Base-by-base conservation (phyloP, 2,888 invertebrate species). In the Altica lythri region DNA sequence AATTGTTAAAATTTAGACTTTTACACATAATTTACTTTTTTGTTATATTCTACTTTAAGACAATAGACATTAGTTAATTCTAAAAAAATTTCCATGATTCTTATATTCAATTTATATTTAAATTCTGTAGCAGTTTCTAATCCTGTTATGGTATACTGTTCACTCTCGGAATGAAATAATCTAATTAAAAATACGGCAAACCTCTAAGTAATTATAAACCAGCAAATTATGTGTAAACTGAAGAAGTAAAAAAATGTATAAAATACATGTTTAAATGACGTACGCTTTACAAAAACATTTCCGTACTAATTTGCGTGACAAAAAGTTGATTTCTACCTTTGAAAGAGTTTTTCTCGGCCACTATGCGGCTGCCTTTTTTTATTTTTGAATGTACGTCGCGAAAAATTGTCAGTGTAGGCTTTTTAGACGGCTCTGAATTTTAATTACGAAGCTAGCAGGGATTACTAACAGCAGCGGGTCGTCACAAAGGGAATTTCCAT, bases 341-440 rank as follows among this genome's bases (percentile, higher is more conserved):
- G 30, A 18, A 19, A 30, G 13, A 13, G 13, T 18, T 30, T 44
- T 44, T 27, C 30, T 32, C 30, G 30, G 18, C 12, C 44, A 17
- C 44, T 44, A 43, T 29, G 29, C 43, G 12, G n/a, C 43, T 27
- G 27, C 27, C 17, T n/a, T 43, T 43, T 43, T 43, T 43, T 43
- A 30, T 43, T 17, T 19, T 25, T 42, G 42, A 8, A 10, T 30
- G 30, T 30, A 12, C 9, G 10, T 10, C 12, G 30, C 6, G 30
- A 43, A 29, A n/a, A 29, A 43, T 14, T 29, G 12, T 22, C 38
- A 38, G 19, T 38, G 18, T 38, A 38, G 38, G 10, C 4, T 32
- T 44, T 44, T 13, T 12, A 44, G 18, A 18, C 27, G 30, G 30
- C 30, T 44, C 9, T 32, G 27, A 32, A 30, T 44, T 44, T 44